Base-by-base conservation (phyloP, 2,797 vertebrate species). In the Limosa lapponica region DNA sequence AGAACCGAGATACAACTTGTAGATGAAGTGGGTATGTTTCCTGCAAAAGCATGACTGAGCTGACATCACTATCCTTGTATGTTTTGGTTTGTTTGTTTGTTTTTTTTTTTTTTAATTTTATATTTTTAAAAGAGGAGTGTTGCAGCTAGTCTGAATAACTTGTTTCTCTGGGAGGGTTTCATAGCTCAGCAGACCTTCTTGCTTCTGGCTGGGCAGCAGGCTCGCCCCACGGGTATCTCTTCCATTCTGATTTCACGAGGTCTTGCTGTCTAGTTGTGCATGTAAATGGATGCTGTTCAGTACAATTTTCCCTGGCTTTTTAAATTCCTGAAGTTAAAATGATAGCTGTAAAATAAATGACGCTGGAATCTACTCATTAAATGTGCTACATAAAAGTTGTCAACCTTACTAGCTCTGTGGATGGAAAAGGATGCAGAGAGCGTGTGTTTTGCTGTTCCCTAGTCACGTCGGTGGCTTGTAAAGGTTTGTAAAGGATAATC, bases 361-460 rank as follows among this genome's bases (percentile, higher is more conserved):
- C 0, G 0, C 39, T 54, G 46, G 17, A 46, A 52, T 46, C 8
- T 16, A 1, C 24, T 71, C 13, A 4, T 13, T 13, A 22, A 32
- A 30, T 3, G 18, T 30, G 8, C 19, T 57, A 6, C 11, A 0
- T 51, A 3, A 13, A 70, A 43, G 54, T 9, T 52, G 25, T 58
- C 34, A 46, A 4, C 4, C 1, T 28, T 20, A 28, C 9, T 57
- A 39, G 61, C 49, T 62, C 44, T 69, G 7, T 23, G 28, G 16
- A 28, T 24, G 39, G 37, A n/a, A 20, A 51, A 64, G 37, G 49
- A 8, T 57, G 17, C 39, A 43, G 22, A 39, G 24, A 62, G n/a
- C 24, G 28, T 6, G 1, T 0, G 0, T 32, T 61, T 14, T 18
- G 5, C 30, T 62, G 22, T 44, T 51, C n/a, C 13, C 0, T 23